phyloP scores from a whole-genome alignment of 2,888 invertebrate species.

The Morinoia aosen region DNA sequence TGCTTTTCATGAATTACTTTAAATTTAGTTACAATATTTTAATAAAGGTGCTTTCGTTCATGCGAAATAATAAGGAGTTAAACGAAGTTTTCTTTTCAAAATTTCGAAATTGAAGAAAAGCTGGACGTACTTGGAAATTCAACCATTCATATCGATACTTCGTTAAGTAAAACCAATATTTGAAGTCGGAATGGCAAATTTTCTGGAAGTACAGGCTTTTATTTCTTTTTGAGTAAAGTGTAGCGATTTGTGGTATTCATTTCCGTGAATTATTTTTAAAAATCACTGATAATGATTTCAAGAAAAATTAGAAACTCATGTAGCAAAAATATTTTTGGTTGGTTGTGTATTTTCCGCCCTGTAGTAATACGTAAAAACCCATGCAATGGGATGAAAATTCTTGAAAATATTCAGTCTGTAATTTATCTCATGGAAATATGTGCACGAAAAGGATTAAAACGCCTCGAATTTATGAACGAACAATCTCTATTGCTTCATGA shows the following conservation, averaged over 20 bases:
- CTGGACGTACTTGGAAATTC: neutral
- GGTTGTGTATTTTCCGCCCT: neutral
- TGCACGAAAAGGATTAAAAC: neutral
- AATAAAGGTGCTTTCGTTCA: neutral
- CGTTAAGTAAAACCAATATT: neutral
- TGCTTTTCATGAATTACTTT: neutral
- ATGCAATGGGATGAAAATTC: neutral
- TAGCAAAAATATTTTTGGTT: neutral
- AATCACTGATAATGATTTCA: neutral
- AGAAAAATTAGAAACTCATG: neutral
- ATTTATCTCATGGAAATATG: neutral
- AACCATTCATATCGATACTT: neutral
- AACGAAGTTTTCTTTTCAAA: neutral
- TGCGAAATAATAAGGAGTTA: neutral
- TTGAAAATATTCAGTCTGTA: neutral
- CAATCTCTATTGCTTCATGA: neutral
- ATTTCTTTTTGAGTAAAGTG: neutral
- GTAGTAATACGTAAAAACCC: neutral
- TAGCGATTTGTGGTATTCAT: neutral
- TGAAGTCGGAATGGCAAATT: no score
- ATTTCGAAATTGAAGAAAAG: neutral
- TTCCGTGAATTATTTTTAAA: no score
- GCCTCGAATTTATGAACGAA: neutral
- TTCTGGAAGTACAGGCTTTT: neutral
- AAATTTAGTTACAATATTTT: neutral